Base-by-base conservation (phyloP, 2,113 vertebrate genomes). In the Ceyx cyanopectus region DNA sequence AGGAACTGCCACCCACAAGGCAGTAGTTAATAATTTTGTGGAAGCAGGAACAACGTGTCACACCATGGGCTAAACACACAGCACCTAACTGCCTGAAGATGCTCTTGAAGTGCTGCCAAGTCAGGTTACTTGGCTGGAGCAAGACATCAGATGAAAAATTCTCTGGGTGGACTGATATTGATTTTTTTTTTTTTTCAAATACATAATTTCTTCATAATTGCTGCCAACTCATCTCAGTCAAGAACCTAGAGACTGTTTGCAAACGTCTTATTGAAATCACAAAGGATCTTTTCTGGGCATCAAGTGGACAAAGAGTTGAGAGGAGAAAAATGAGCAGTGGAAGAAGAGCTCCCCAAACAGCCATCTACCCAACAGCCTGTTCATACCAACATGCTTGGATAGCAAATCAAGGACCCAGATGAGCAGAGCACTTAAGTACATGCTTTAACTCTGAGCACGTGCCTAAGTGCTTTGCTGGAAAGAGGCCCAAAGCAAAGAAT, bases 391-490 rank as follows among this genome's bases (percentile, higher is more conserved):
- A 75, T 23, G 73, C 84, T 17, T 91, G 86, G 67, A 81, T 20
- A 82, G 78, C 78, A 94, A 93, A 93, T 58, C 95, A 94, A 94
- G 81, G 70, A 69, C 67, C 43, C 46, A 92, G 91, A 91, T 54
- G 92, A 94, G 87, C 81, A 89, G 74, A 92, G 87, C 94, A 93
- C 89, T 94, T 95, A 92, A 91, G 92, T 78, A 91, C 84, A 91
- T 74, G 92, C 84, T 96, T 92, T 93, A 92, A 91, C 78, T 92
- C 92, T 92, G 94, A 92, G 94, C 95, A 94, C 75, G 62, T 96
- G 94, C 92, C 92, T 95, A 95, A 96, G 94, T 94, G 94, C 92
- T 96, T 95, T 92, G 63, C 84, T 96, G 93, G 94, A 96, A 65
- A 67, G 85, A 79, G 77, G 89, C 89, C 91, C 91, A 89, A 92